Evolutionary conservation across 2,797 vertebrate species (phyloP).

Genomic region (Poeciliopsis infans): DNA sequence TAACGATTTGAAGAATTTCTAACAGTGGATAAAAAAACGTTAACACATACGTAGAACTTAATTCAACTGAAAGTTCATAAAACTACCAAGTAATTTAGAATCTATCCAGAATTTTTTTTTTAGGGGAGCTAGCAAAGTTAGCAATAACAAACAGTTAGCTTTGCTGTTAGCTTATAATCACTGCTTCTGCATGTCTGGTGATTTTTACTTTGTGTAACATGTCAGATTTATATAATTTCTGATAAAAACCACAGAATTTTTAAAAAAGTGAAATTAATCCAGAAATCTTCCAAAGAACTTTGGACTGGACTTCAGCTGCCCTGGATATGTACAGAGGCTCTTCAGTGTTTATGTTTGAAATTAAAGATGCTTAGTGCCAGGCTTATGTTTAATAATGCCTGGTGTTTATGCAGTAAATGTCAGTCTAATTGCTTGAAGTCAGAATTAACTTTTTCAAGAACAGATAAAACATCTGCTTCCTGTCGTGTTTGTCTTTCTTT

Average conservation of each 20-base stretch:
- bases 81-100: neutral
- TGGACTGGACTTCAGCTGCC: neutral
- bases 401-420: neutral
- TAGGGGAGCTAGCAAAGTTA: neutral
- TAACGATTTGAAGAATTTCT: too few relatives aligned
- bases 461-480: slow-evolving; percentile 4
- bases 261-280: neutral
- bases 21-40: too few relatives aligned
- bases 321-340: neutral
- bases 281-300: neutral
- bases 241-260: neutral
- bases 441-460: slow-evolving; percentile 5
- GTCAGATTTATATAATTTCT: neutral
- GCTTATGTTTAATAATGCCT: neutral
- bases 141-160: neutral
- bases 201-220: neutral
- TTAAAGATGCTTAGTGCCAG: neutral
- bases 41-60: too few relatives aligned
- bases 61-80: too few relatives aligned
- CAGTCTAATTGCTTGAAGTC: neutral
- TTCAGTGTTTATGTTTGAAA: slow-evolving; percentile 1
- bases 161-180: neutral
- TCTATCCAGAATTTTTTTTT: neutral
- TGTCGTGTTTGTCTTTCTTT: neutral
- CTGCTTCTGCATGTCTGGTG: neutral